A percentile compares a stretch with the other conserved stretches of the same genome.
These are phyloP conservation scores for Muntiacus muntjak DNA, from an alignment of 2,113 vertebrate genomes.

Conservation along the genomic window DNA sequence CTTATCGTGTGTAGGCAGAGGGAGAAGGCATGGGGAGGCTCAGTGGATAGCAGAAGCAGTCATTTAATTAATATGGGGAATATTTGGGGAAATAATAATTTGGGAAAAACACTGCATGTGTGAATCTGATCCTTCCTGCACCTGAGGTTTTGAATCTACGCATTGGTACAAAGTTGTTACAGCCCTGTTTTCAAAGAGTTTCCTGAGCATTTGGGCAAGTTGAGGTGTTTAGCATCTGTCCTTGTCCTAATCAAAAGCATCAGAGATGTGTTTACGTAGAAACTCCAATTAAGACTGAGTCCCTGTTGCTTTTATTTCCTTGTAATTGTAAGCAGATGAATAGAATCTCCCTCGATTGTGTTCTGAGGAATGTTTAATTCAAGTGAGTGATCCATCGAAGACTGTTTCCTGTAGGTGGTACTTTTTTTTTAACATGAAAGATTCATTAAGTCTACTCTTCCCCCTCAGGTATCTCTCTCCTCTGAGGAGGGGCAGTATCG, in stretches of 20 bases:
- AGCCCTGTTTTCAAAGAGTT: background rate
- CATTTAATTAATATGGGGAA: background rate
- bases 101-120: fast-evolving
- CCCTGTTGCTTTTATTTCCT: background rate
- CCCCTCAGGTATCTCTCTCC: background rate
- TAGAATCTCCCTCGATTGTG: too few species aligned
- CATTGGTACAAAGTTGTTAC: too few species aligned
- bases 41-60: background rate
- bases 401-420: background rate
- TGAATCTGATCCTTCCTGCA: background rate
- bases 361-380: background rate
- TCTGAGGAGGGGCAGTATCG: background rate
- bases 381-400: background rate
- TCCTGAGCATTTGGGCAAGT: background rate
- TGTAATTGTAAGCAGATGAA: background rate
- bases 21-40: background rate
- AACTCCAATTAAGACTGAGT: background rate
- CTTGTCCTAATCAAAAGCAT: background rate
- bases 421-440: background rate
- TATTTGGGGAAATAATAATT: too few species aligned
- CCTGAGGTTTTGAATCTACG: background rate
- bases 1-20: background rate
- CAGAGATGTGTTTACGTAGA: background rate
- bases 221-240: background rate
- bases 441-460: background rate